Evolutionary conservation across 2,113 vertebrate genomes (phyloP).

Genomic region (Pipra filicauda): DNA sequence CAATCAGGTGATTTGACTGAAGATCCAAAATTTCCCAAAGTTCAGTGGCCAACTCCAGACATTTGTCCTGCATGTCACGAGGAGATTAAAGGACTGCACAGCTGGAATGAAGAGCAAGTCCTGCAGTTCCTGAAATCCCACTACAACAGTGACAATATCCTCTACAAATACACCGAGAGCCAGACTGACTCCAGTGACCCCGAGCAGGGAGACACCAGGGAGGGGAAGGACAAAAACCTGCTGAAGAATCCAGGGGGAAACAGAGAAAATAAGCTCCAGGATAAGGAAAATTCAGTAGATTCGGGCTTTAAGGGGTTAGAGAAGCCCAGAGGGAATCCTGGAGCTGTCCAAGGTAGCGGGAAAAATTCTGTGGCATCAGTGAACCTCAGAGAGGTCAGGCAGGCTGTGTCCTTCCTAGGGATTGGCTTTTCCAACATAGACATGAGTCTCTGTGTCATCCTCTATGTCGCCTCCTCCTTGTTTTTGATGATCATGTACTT

Average conservation of each 20-base stretch:
- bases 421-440: conserved; percentile 91
- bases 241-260: background rate
- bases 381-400: conserved; percentile 17
- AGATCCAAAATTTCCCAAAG: conserved; percentile 90
- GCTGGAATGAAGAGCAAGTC: conserved; percentile 84
- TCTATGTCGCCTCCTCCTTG: conserved; percentile 86
- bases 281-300: background rate
- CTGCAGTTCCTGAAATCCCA: conserved; percentile 83
- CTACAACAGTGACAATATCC: conserved; percentile 79
- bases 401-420: conserved; percentile 75
- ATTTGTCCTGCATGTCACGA: conserved; percentile 88
- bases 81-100: conserved; percentile 81
- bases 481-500: conserved; percentile 95
- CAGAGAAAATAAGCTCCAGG: background rate
- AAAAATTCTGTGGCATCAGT: fast-evolving
- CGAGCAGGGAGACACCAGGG: background rate
- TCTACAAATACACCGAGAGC: conserved; percentile 64
- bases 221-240: background rate
- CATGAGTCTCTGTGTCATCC: conserved; percentile 93
- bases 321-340: background rate
- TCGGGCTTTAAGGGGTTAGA: background rate
- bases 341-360: background rate
- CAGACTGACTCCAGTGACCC: background rate
- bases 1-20: conserved; percentile 86
- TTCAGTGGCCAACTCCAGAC: conserved; percentile 87